Conservation (phyloP, 2,113 vertebrate genomes). For the Rallus limicola region DNA sequence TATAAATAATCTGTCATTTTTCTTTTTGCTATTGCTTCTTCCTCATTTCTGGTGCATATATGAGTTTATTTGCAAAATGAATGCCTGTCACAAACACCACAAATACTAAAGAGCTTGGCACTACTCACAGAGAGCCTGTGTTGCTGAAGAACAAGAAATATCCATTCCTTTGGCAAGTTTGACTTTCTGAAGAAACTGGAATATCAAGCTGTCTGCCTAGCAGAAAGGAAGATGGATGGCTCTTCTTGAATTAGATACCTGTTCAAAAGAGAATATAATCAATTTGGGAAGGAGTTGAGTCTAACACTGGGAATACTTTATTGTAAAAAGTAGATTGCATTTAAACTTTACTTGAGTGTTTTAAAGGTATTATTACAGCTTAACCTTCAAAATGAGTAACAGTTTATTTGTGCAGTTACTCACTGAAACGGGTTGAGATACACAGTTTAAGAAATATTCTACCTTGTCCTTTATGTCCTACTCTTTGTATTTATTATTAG, state of each 20-base stretch:
- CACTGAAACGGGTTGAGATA: neutral
- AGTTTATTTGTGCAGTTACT: slow-evolving; percentile 30
- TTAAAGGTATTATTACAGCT: slow-evolving; percentile 25
- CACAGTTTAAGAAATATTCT: neutral
- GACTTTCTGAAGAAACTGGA: slow-evolving; percentile 12
- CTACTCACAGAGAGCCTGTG: neutral
- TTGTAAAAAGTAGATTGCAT: slow-evolving; percentile 16
- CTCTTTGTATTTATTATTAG: neutral
- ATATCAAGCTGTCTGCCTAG: slow-evolving; percentile 19
- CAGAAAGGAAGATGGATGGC: slow-evolving; percentile 49
- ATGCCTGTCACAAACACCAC: neutral
- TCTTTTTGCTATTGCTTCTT: neutral
- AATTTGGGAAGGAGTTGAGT: slow-evolving; percentile 18
- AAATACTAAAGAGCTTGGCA: neutral
- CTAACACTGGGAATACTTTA: neutral
- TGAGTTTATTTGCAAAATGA: neutral
- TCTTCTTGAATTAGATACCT: slow-evolving; percentile 6
- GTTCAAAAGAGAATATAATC: slow-evolving; percentile 32
- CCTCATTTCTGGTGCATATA: neutral
- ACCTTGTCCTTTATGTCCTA: neutral
- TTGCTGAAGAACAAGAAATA: slow-evolving; percentile 11
- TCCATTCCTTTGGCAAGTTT: neutral
- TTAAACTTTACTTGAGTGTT: slow-evolving; percentile 11
- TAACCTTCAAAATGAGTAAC: slow-evolving; percentile 33
- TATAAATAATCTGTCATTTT: neutral